Conservation (phyloP, 2,797 vertebrate species). For the Botia almorhae region DNA sequence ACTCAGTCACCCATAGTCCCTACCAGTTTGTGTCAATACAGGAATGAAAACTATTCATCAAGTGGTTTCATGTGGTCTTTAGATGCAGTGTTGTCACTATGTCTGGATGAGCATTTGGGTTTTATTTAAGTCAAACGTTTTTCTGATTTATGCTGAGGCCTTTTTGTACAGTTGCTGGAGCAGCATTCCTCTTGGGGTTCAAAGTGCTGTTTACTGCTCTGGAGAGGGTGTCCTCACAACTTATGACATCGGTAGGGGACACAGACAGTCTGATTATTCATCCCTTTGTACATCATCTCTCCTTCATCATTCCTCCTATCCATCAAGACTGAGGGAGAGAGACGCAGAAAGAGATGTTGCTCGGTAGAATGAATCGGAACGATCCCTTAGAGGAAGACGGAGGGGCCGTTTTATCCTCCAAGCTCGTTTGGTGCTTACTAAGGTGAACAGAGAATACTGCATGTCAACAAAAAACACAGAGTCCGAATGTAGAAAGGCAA, state of each 20-base stretch:
- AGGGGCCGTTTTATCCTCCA: conserved; percentile 41
- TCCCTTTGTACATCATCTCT: conserved; percentile 35
- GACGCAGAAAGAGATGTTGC: conserved; percentile 37
- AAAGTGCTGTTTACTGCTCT: conserved; percentile 21
- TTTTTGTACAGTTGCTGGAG: conserved; percentile 34
- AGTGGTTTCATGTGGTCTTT: neutral
- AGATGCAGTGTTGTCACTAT: neutral
- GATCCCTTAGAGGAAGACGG: conserved; percentile 50
- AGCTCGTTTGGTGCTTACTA: conserved; percentile 45
- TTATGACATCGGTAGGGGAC: conserved; percentile 39
- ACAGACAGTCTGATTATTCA: conserved; percentile 49
- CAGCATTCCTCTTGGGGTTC: conserved; percentile 1
- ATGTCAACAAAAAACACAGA: neutral
- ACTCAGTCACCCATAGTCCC: too few species aligned
- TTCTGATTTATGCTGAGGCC: conserved; percentile 6
- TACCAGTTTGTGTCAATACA: neutral
- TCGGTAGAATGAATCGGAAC: conserved; percentile 47
- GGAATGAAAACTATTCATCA: neutral
- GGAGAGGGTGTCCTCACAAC: conserved; percentile 32
- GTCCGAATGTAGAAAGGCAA: neutral
- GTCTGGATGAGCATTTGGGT: neutral
- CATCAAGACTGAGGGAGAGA: conserved; percentile 25
- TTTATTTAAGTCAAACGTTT: conserved; percentile 2
- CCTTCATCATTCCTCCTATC: conserved; percentile 28
- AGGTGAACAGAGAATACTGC: conserved; percentile 21